Percentiles rank a stretch among this genome's conserved stretches.
phyloP scores from a whole-genome alignment of 2,113 vertebrate genomes.

The Neolamprologus longior region DNA sequence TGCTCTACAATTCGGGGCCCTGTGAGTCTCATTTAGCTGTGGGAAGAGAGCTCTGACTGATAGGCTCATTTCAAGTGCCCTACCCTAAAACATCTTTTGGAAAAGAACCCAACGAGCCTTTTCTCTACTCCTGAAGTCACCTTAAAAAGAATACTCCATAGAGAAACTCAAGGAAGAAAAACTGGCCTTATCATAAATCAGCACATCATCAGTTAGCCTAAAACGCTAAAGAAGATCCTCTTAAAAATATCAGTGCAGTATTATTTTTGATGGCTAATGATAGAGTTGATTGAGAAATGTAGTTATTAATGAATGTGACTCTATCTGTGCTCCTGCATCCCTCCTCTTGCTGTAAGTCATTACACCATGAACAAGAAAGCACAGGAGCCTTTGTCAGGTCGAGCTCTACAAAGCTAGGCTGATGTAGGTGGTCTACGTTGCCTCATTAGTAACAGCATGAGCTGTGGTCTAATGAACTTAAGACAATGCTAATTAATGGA shows the following conservation, averaged over 20 bases:
- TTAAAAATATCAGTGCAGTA: background rate
- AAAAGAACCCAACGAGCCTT: constrained; percentile 36
- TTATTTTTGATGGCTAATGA: background rate
- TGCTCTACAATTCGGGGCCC: constrained; percentile 25
- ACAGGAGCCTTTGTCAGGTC: constrained; percentile 80
- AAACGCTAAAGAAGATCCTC: background rate
- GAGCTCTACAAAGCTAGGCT: constrained; percentile 76
- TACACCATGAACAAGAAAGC: constrained; percentile 65
- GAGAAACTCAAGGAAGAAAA: background rate
- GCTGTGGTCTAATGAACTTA: constrained; percentile 91
- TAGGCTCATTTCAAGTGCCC: constrained; percentile 46
- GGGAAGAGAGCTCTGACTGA: constrained; percentile 48
- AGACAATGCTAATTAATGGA: constrained; percentile 97
- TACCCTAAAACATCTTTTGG: constrained; percentile 30
- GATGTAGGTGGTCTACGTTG: constrained; percentile 74
- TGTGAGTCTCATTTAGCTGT: constrained; percentile 59
- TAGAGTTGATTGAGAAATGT: background rate
- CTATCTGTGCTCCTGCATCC: constrained; percentile 1
- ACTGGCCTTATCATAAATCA: background rate
- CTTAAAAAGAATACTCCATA: background rate
- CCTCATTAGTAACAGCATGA: constrained; percentile 77
- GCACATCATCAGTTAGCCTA: background rate
- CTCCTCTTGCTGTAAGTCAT: constrained; percentile 49
- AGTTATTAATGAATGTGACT: background rate
- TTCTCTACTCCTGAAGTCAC: background rate